Conservation (phyloP, 2,797 vertebrate genomes). For the Melanotaenia parkinsoni region DNA sequence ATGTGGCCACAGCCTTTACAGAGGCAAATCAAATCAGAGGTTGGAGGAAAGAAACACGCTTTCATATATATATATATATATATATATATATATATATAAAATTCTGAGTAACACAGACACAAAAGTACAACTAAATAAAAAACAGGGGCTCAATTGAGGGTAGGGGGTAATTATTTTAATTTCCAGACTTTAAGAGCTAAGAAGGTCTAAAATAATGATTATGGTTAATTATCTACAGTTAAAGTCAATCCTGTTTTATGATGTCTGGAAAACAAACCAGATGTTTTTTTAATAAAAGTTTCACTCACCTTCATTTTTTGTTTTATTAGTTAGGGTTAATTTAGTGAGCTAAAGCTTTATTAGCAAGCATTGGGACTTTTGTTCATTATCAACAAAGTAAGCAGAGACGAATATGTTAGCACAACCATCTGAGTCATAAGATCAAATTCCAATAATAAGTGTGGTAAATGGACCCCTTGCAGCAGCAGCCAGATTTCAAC, state of each 20-base stretch:
- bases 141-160: conserved; percentile 20
- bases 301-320: conserved; percentile 73
- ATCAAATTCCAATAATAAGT: conserved; percentile 48
- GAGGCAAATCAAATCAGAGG: neutral
- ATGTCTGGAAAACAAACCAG: conserved; percentile 26
- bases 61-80: neutral
- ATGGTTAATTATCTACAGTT: conserved; percentile 16
- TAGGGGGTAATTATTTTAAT: conserved; percentile 6
- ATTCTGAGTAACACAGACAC: neutral
- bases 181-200: conserved; percentile 16
- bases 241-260: conserved; percentile 9
- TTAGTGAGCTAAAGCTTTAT: conserved; percentile 70
- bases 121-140: conserved; percentile 24
- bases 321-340: conserved; percentile 71
- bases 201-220: conserved; percentile 37
- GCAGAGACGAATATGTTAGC: conserved; percentile 57
- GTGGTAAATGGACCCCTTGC: conserved; percentile 48
- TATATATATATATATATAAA: too few relatives aligned
- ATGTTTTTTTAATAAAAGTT: conserved; percentile 29
- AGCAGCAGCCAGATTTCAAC: conserved; percentile 70
- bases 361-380: conserved; percentile 70
- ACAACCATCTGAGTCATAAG: conserved; percentile 52
- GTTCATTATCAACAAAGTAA: conserved; percentile 57
- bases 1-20: neutral
- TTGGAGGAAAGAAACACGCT: conserved; percentile 57